Evolutionary conservation across 2,888 invertebrate species (phyloP).

Genomic region (Calameuta idolon): DNA sequence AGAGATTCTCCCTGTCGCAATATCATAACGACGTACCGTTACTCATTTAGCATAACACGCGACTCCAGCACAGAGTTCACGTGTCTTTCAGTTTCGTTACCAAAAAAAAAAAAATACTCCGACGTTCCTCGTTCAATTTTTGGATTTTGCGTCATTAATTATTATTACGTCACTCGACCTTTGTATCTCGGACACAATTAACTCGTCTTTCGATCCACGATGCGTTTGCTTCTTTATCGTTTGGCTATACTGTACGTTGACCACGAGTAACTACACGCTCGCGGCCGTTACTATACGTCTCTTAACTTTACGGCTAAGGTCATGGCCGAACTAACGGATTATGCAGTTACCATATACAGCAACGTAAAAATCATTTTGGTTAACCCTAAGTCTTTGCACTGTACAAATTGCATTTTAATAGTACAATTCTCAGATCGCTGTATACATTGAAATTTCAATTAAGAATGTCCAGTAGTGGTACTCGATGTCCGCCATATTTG

Average conservation of each 20-base stretch:
- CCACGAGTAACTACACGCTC: neutral
- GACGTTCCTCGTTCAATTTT: neutral
- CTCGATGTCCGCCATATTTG: too few species aligned
- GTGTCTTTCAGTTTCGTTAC: neutral
- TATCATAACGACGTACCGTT: constrained; percentile 32
- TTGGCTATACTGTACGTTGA: neutral
- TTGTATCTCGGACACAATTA: neutral
- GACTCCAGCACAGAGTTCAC: neutral
- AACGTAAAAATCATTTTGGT: neutral
- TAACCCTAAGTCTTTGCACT: neutral
- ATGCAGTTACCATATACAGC: neutral
- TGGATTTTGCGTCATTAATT: neutral
- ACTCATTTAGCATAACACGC: constrained; percentile 40
- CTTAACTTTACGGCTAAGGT: neutral
- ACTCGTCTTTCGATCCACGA: neutral
- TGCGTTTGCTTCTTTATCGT: neutral
- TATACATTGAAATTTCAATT: neutral
- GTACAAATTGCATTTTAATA: neutral
- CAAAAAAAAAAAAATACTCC: too few species aligned
- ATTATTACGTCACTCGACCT: neutral
- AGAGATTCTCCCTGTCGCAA: constrained; percentile 10
- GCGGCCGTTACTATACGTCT: constrained; percentile 2
- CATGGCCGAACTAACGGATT: constrained; percentile 11
- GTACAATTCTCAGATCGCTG: neutral
- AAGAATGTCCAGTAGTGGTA: neutral